A percentile compares a stretch with the other conserved stretches of the same genome.
Conservation (phyloP, 2,797 vertebrate species). For the Poeciliopsis gracilis region DNA sequence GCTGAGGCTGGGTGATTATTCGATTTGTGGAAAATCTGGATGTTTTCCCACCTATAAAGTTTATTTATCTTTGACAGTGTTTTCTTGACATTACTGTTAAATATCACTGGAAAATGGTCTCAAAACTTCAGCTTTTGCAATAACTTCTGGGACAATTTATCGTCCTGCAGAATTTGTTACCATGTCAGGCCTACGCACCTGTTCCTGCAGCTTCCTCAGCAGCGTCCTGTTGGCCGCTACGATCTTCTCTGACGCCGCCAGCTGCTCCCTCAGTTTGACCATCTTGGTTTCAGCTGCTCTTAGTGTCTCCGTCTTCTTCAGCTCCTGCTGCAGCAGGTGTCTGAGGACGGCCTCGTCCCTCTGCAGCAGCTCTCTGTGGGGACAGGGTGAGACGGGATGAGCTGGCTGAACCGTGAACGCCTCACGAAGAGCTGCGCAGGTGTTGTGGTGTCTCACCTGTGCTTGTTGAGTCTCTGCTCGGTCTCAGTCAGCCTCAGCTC, state of each 20-base stretch:
- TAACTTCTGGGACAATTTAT: too few species aligned
- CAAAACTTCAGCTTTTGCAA: too few species aligned
- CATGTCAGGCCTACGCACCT: constrained; percentile 67
- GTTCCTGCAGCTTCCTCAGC: constrained; percentile 94
- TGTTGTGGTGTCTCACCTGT: constrained; percentile 78
- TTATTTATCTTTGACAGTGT: too few species aligned
- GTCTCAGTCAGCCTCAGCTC: constrained; percentile 83
- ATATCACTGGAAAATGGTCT: too few species aligned
- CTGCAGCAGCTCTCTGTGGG: constrained; percentile 85
- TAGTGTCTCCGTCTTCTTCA: constrained; percentile 92
- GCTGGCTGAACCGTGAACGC: background rate
- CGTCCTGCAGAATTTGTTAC: too few species aligned
- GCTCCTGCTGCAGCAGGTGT: constrained; percentile 91
- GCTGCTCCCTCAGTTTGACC: constrained; percentile 89
- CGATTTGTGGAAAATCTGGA: too few species aligned
- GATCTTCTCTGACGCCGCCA: constrained; percentile 93
- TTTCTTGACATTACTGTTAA: too few species aligned
- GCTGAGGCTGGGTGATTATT: too few species aligned
- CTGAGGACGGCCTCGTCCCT: constrained; percentile 91
- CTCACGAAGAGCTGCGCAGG: background rate
- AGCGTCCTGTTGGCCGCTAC: constrained; percentile 87
- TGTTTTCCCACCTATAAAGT: background rate
- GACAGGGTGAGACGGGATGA: background rate
- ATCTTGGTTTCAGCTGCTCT: constrained; percentile 90
- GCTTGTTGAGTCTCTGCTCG: constrained; percentile 87